Base-by-base conservation (phyloP, 2,113 vertebrate species). In the Chloebia gouldiae region DNA sequence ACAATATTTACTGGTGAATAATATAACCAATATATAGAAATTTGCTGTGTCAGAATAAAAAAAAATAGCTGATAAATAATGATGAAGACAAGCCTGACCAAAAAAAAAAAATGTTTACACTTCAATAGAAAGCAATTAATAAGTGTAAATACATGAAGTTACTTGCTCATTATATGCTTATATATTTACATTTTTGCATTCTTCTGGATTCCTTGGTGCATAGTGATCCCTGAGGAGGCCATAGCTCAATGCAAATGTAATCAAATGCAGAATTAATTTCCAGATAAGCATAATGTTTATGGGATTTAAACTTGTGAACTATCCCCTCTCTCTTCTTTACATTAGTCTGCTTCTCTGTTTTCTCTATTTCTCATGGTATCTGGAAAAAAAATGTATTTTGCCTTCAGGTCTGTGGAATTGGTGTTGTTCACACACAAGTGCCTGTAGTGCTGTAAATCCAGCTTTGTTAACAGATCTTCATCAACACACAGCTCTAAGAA, bases 221-320 rank as follows among this genome's bases (percentile, higher is more conserved):
- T 19, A 88, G 79, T 87, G 78, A 88, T 88, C 50, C 76, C 91
- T 93, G 95, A 93, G 73, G 71, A 33, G 71, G 68, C 77, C 86
- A 66, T 16, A 88, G 64, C 51, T 83, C 81, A 81, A 77, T 80
- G 68, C 25, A 80, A 37, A 51, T 47, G 10, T 47, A 59, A 85
- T 35, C 22, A 77, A 91, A n/a, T 7, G 84, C 84, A 90, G 88
- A 84, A 39, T 49, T 60, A 82, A 59, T 78, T 76, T 53, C 14
- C 72, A 93, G 81, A 85, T 76, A 93, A 96, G 63, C 49, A 75
- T 61, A 70, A 47, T 81, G 90, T 92, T 89, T 88, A 45, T 95
- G 86, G 87, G 65, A 93, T 96, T 96, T 93, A 94, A 83, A 95
- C 69, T 83, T 79, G 35, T 86, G 75, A 66, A 24, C 42, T 63